Evolutionary conservation across 2,888 invertebrate genomes (phyloP).

Genomic region (Mycalesis mineus): DNA sequence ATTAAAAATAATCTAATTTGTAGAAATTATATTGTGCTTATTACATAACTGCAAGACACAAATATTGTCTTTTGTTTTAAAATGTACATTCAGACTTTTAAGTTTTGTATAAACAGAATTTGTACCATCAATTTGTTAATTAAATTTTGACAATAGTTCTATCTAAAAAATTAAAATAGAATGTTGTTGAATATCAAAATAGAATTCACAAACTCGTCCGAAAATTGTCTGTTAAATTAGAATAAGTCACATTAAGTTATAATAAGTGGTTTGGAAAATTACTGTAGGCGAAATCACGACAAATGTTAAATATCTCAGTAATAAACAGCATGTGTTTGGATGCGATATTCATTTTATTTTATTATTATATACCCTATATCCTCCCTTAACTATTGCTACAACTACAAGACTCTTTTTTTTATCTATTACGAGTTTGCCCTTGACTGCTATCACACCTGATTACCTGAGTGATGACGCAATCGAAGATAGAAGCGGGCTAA

Average conservation of each 20-base stretch:
- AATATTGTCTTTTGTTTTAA: no score
- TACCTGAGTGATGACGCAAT: no score
- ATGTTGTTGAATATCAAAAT: slow-evolving; percentile 2
- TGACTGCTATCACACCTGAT: no score
- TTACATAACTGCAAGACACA: no score
- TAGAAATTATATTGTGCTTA: no score
- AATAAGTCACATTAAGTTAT: slow-evolving; percentile 45
- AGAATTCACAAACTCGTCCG: slow-evolving; percentile 60
- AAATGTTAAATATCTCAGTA: slow-evolving; percentile 66
- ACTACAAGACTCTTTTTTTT: no score
- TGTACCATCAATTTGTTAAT: background rate
- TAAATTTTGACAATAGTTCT: background rate
- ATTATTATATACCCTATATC: background rate
- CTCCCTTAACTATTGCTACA: no score
- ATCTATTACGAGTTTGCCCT: no score
- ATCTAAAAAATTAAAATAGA: background rate
- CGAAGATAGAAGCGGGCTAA: no score
- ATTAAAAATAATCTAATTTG: no score
- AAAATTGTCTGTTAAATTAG: slow-evolving; percentile 55
- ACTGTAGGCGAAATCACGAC: slow-evolving; percentile 59
- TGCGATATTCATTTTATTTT: slow-evolving; percentile 44
- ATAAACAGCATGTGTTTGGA: slow-evolving; percentile 72
- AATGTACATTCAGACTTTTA: background rate
- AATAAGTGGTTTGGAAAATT: slow-evolving; percentile 69
- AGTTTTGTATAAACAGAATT: background rate